phyloP scores from a whole-genome alignment of 2,888 invertebrate species.

The Trichopoda pennipes region DNA sequence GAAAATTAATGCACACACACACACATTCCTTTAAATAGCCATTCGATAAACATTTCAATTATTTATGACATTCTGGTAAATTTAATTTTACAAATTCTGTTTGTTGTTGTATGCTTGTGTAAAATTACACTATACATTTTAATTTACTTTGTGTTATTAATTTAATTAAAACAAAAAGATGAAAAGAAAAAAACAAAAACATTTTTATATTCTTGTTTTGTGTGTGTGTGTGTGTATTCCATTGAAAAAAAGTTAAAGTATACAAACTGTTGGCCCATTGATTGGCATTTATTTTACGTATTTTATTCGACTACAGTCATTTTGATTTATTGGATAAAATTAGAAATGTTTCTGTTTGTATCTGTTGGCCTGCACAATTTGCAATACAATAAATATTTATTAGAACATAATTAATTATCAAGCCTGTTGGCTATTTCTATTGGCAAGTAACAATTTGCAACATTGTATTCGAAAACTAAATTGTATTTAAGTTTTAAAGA shows the following conservation, averaged over 20 bases:
- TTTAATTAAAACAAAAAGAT: neutral
- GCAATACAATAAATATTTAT: slow-evolving; percentile 37
- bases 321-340: slow-evolving; percentile 27
- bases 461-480: neutral
- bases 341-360: neutral
- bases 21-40: no score
- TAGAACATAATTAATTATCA: slow-evolving; percentile 17
- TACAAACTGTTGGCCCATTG: neutral
- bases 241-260: no score
- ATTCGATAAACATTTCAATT: slow-evolving; percentile 34
- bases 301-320: slow-evolving; percentile 28
- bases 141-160: slow-evolving; percentile 15
- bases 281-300: neutral
- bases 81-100: slow-evolving; percentile 21
- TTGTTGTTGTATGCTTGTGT: neutral
- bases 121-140: neutral
- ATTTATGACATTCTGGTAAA: slow-evolving; percentile 9
- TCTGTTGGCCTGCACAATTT: neutral
- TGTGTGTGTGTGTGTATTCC: no score
- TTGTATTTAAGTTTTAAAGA: neutral
- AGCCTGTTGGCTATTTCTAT: neutral
- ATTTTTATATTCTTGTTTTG: no score
- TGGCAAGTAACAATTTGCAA: neutral
- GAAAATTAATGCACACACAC: neutral
- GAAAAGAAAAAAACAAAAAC: no score